Base-by-base conservation (phyloP, 2,888 invertebrate species). In the Eilema caniola region DNA sequence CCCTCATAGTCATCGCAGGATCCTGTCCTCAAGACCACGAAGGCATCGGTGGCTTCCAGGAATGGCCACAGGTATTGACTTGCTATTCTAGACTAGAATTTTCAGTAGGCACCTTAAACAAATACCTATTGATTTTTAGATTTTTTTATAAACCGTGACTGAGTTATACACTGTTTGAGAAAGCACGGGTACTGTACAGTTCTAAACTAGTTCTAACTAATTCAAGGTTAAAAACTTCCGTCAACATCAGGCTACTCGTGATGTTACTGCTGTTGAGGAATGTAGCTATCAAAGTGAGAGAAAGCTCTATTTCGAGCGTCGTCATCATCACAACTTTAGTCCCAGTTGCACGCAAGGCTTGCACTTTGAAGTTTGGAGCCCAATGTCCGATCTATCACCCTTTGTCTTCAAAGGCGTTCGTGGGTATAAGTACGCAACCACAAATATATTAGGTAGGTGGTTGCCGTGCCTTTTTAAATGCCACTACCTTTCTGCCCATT, bases 1-100 rank as follows among this genome's bases (percentile, higher is more conserved):
- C 99, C 0, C 92, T 99, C 64, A 86, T 99, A 57, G 98, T 99
- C 5, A 97, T 99, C 76, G 99, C 98, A 24, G 99, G 99, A 2
- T 97, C 99, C 0, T 98, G 98, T 82, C 97, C 98, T 23, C 96
- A 97, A 85, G 98, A 99, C 90, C 99, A 99, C 88, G 99, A 99
- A 92, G 98, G 98, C 12, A 97, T 99, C 83, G 99, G 99, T 28
- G 99, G 99, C 2, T 99, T 99, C 92, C 99, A 99, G 92, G 99
- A 99, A 92, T 99, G 97, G 94, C 97, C 97, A 0, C 99, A 99
- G 95, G 98, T 96, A 79, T 37, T 10, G n/a, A 10, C 10, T 24
- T 33, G 8, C 16, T 33, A 11, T 64, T 64, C 2, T 23, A 62
- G 16, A 62, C 33, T 23, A 2, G 5, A 28, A 28, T 28, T 28